Conservation (phyloP, 2,888 invertebrate species). For the Camponotus fellah region DNA sequence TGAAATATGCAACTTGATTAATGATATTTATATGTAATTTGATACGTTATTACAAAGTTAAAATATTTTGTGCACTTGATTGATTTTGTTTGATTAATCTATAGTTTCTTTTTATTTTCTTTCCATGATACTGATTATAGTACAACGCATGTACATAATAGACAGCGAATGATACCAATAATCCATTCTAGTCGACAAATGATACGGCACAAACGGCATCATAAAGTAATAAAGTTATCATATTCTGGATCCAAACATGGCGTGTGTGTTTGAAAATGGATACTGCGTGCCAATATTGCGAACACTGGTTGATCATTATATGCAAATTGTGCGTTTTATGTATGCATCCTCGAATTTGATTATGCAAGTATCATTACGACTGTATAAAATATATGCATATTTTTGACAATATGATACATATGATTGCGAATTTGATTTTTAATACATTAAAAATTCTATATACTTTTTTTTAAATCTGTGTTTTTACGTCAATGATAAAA, state of each 20-base stretch:
- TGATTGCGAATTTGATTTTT: background rate
- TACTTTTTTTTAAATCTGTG: background rate
- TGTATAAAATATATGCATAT: background rate
- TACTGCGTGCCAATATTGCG: slow-evolving; percentile 45
- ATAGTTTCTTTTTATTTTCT: background rate
- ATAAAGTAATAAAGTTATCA: slow-evolving; percentile 46
- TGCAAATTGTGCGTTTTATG: slow-evolving; percentile 34
- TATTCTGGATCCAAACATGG: slow-evolving; percentile 32
- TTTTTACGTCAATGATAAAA: background rate
- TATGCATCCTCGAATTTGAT: slow-evolving; percentile 41
- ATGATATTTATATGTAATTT: background rate
- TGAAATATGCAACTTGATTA: background rate
- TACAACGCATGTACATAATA: slow-evolving; percentile 22
- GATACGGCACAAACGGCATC: slow-evolving; percentile 40
- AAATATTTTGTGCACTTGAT: background rate
- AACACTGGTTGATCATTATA: slow-evolving; percentile 49
- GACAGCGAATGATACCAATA: slow-evolving; percentile 20
- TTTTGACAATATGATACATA: background rate
- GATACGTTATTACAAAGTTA: background rate
- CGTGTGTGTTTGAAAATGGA: slow-evolving; percentile 44
- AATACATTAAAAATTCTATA: background rate
- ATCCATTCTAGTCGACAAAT: slow-evolving; percentile 40
- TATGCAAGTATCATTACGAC: slow-evolving; percentile 1
- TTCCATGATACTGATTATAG: background rate
- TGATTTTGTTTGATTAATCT: background rate